Evolutionary conservation across 2,113 vertebrate genomes (phyloP).

Genomic region (Chaetorhynchus papuensis): DNA sequence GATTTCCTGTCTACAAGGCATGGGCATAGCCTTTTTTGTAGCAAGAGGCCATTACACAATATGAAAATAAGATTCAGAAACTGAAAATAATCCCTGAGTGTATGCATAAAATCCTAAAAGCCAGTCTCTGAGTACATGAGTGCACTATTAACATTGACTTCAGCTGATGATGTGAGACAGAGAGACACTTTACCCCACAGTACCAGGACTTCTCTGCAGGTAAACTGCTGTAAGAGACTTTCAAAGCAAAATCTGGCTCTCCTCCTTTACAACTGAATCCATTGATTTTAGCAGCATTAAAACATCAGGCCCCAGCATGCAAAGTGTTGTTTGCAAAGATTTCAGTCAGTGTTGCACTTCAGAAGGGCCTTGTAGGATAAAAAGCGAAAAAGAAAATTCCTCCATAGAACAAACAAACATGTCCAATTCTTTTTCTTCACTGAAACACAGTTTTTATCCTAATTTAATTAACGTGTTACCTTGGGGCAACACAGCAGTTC

Average conservation of each 20-base stretch:
- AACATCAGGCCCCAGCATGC: background rate
- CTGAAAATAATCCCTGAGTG: background rate
- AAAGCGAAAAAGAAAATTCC: constrained; percentile 2
- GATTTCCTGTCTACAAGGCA: background rate
- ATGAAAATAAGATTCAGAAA: background rate
- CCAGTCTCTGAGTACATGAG: background rate
- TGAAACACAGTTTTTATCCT: constrained; percentile 48
- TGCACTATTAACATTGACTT: background rate
- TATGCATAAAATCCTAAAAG: background rate
- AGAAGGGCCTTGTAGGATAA: background rate
- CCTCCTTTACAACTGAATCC: background rate
- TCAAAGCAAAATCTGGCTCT: background rate
- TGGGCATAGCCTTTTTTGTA: background rate
- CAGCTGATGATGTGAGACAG: background rate
- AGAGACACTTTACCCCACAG: background rate
- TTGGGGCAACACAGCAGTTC: constrained; percentile 49
- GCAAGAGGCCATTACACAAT: background rate
- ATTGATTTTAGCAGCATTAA: background rate
- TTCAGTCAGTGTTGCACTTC: background rate
- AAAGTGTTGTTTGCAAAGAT: background rate
- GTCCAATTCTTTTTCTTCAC: constrained; percentile 10
- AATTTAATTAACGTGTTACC: constrained; percentile 62
- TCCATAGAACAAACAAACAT: constrained; percentile 42
- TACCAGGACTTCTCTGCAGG: background rate
- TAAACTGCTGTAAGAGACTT: background rate